phyloP scores from a whole-genome alignment of 2,888 invertebrate genomes.

The Agriopis leucophaearia region DNA sequence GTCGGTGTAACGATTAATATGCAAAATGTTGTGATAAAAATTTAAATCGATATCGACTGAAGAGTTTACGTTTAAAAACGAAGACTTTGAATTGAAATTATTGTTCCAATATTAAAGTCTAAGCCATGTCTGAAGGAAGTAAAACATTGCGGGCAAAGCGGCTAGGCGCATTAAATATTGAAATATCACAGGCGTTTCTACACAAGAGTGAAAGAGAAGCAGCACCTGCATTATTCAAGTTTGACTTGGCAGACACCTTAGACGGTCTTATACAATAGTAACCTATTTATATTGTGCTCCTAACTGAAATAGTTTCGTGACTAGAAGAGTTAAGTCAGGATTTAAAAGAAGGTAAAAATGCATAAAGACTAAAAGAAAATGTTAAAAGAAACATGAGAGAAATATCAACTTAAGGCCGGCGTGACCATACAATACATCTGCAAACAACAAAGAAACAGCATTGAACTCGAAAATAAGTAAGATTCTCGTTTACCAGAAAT shows the following conservation, averaged over 20 bases:
- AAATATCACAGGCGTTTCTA: slow-evolving; percentile 51
- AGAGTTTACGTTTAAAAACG: neutral
- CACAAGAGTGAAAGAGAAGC: slow-evolving; percentile 47
- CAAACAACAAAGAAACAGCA: neutral
- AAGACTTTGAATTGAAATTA: slow-evolving; percentile 29
- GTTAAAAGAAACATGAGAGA: neutral
- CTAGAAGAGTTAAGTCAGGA: slow-evolving; percentile 39
- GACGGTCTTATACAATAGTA: slow-evolving; percentile 41
- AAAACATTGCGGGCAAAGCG: slow-evolving; percentile 47
- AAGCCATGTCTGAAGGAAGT: slow-evolving; percentile 49
- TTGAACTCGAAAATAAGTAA: neutral
- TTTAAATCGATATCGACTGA: slow-evolving; percentile 10
- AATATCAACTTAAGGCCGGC: neutral
- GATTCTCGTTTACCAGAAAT: neutral
- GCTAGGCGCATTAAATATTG: slow-evolving; percentile 68
- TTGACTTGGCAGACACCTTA: slow-evolving; percentile 65
- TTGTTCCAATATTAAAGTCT: slow-evolving; percentile 40
- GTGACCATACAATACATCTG: neutral
- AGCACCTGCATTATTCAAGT: slow-evolving; percentile 64
- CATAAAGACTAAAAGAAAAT: slow-evolving; percentile 1
- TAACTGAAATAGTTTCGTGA: slow-evolving; percentile 52
- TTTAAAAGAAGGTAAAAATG: slow-evolving; percentile 13
- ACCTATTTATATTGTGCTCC: slow-evolving; percentile 39
- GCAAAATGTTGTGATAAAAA: slow-evolving; percentile 34
- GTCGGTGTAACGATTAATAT: slow-evolving; percentile 32